Evolutionary conservation across 2,888 invertebrate species (phyloP), one percentile per base, ranked within the genome.

Genomic region (Orchestes rusci): DNA sequence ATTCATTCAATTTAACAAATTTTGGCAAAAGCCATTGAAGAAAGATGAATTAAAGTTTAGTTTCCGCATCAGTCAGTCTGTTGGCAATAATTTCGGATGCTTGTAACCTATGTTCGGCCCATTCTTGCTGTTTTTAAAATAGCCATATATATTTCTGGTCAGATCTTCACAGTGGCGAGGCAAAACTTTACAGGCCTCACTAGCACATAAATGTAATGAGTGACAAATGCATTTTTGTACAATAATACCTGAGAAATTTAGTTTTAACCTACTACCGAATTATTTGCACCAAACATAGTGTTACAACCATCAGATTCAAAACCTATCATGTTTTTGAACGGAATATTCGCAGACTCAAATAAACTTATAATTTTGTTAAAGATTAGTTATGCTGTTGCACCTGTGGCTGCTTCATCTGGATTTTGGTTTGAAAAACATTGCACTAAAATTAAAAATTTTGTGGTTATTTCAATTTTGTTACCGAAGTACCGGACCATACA

Each of bases 191-290:
- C n/a, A n/a, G n/a, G n/a, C n/a, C n/a, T n/a, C n/a, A n/a, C n/a
- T n/a, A n/a, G n/a, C n/a, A n/a, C n/a, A n/a, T n/a, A n/a, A n/a
- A n/a, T n/a, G n/a, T n/a, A n/a, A n/a, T n/a, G n/a, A n/a, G n/a
- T n/a, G n/a, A n/a, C n/a, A n/a, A n/a, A n/a, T n/a, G n/a, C 32
- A 32, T 32, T 32, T 32, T 32, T 32, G 13, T 32, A 32, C 3
- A 32, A 32, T 10, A 16, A 13, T 32, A 3, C 32, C 32, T 16
- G 32, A 16, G 4, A 32, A 32, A 13, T 32, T 13, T 5, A 3
- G 5, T 32, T 5, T 4, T 13, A 32, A 32, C 3, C 32, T 3
- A 34, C 18, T 3, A 34, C 34, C 4, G 34, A 34, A 34, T 34
- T 34, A 7, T 34, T 17, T 18, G 18, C 3, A 18, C 17, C 34